Base-by-base conservation (phyloP, 2,797 vertebrate genomes). In the Halcyon leucocephala region DNA sequence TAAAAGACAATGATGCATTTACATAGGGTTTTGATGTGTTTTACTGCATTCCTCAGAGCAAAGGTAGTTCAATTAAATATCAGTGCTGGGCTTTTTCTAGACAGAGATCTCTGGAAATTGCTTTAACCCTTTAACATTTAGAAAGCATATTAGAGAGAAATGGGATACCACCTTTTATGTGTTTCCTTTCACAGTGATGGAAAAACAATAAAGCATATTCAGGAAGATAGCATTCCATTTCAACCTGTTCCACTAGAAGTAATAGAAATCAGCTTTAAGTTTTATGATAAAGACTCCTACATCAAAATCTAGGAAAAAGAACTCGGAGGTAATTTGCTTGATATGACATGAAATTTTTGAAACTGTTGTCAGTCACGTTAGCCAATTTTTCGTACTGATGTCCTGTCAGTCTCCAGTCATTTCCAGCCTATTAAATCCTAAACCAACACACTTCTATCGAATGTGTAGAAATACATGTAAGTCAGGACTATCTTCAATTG, bases 21-120 rank as follows among this genome's bases (percentile, higher is more conserved):
- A 84, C 74, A 37, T 93, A 92, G 89, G 90, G 73, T 94, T 95
- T 79, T 76, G 86, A 64, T 90, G 82, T 91, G 71, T 95, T 95
- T 95, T 95, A 52, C 57, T 87, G 90, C 51, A 79, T 64, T 91
- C 90, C 69, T 94, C 51, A 92, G 87, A 96, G 93, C 73, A 88
- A 96, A 97, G 87, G 67, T 89, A 90, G 60, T 97, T 98, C 92
- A 97, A 91, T 96, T 96, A 98, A 97, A 96, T 95, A 97, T 87
- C 94, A 92, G 82, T 60, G 33, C 90, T 95, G 77, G 28, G 55
- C 62, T 91, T 96, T 97, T 94, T 90, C 28, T 85, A 92, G 93
- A 81, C 85, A 87, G 88, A 97, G 93, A 96, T 97, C 96, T 97
- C 87, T 96, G 95, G 94, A 97, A 97, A 97, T 97, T 97, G 95